Percentiles rank a stretch among this genome's conserved stretches.
phyloP scores from a whole-genome alignment of 2,888 invertebrate genomes.

The Apoda limacodes region DNA sequence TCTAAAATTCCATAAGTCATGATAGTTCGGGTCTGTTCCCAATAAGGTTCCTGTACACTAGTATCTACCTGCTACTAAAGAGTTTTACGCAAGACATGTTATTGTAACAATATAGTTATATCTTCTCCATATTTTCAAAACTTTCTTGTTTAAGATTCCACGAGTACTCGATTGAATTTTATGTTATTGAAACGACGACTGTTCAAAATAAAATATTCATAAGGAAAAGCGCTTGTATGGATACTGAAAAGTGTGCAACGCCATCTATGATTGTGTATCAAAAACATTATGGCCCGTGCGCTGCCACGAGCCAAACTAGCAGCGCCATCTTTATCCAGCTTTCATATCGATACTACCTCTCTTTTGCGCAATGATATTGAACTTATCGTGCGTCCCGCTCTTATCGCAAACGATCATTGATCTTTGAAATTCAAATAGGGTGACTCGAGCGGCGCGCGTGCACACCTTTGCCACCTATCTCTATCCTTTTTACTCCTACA shows the following conservation, averaged over 20 bases:
- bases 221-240: too few species aligned
- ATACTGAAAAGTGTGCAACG: slow-evolving; percentile 31
- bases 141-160: too few species aligned
- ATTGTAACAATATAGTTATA: too few species aligned
- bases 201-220: too few species aligned
- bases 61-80: too few species aligned
- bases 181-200: too few species aligned
- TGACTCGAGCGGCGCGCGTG: slow-evolving; percentile 64
- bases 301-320: slow-evolving; percentile 56
- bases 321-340: slow-evolving; percentile 29
- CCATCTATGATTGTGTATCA: slow-evolving; percentile 36
- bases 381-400: slow-evolving; percentile 48
- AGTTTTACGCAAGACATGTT: too few species aligned
- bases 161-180: too few species aligned
- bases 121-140: too few species aligned
- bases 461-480: slow-evolving; percentile 42
- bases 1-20: too few species aligned
- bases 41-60: too few species aligned
- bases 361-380: slow-evolving; percentile 30
- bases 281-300: slow-evolving; percentile 29
- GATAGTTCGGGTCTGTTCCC: too few species aligned
- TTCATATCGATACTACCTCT: slow-evolving; percentile 22
- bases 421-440: slow-evolving; percentile 66
- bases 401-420: slow-evolving; percentile 66
- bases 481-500: slow-evolving; percentile 52